These are phyloP conservation scores for Tethya wilhelma DNA, from an alignment of 37 sponge, comb jelly and placozoan species.

Conservation along the genomic window DNA sequence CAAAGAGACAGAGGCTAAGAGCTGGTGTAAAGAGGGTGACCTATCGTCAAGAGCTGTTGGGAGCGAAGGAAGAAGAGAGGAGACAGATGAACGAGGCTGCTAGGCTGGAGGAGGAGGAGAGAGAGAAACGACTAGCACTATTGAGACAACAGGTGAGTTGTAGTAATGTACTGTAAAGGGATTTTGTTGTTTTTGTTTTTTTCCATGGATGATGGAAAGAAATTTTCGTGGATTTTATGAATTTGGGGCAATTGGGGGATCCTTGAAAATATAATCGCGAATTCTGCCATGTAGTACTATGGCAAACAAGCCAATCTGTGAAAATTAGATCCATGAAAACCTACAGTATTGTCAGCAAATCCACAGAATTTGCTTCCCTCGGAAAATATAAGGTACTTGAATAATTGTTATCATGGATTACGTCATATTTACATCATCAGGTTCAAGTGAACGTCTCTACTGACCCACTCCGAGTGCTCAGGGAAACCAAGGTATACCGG, in stretches of 20 bases:
- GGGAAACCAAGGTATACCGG: conserved; percentile 37
- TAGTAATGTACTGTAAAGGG: neutral
- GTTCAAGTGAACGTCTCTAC: conserved; percentile 31
- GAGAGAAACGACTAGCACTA: conserved; percentile 39
- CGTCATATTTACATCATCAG: neutral
- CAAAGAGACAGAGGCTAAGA: neutral
- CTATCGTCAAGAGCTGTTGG: neutral
- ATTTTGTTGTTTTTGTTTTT: neutral
- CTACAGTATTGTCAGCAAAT: too few relatives aligned
- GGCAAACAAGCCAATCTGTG: too few relatives aligned
- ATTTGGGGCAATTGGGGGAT: neutral
- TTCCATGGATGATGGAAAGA: neutral
- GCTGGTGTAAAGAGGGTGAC: neutral
- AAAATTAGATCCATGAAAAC: too few relatives aligned
- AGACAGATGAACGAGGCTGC: neutral
- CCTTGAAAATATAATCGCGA: too few relatives aligned
- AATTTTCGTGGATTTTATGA: neutral
- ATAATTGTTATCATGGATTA: too few relatives aligned
- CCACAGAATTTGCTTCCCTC: too few relatives aligned
- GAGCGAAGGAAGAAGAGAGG: conserved; percentile 4
- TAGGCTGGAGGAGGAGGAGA: conserved; percentile 20
- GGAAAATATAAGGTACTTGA: too few relatives aligned
- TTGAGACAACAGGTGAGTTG: conserved; percentile 35
- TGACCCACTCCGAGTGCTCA: conserved; percentile 51
- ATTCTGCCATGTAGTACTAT: too few relatives aligned